Evolutionary conservation across 2,113 vertebrate genomes (phyloP).

Genomic region (Ramphastos sulfuratus): DNA sequence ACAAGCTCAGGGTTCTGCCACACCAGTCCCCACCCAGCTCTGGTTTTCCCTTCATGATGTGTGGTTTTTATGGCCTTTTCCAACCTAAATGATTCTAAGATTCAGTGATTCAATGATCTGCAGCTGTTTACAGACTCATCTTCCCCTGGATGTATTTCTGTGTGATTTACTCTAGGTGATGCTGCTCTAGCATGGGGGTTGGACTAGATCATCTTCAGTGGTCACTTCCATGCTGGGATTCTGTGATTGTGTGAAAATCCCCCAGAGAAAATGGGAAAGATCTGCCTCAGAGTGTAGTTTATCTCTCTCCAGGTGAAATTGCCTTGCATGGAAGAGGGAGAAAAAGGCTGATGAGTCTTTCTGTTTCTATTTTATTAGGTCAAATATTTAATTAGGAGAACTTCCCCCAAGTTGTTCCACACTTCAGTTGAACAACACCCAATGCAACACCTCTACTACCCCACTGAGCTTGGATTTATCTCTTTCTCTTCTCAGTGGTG

Average conservation of each 20-base stretch:
- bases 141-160: no score
- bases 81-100: background rate
- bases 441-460: background rate
- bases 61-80: background rate
- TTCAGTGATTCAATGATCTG: background rate
- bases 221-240: no score
- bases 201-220: no score
- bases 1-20: background rate
- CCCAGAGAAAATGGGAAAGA: background rate
- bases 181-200: no score
- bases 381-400: background rate
- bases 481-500: background rate
- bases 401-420: background rate
- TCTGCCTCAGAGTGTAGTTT: background rate
- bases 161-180: no score
- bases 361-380: fast-evolving
- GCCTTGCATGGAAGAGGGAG: fast-evolving
- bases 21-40: background rate
- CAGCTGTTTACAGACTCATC: background rate
- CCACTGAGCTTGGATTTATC: background rate
- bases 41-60: background rate
- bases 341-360: background rate
- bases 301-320: background rate
- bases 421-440: background rate
- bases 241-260: background rate